Conservation (phyloP, 2,888 invertebrate species). For the Copidosoma aretas region DNA sequence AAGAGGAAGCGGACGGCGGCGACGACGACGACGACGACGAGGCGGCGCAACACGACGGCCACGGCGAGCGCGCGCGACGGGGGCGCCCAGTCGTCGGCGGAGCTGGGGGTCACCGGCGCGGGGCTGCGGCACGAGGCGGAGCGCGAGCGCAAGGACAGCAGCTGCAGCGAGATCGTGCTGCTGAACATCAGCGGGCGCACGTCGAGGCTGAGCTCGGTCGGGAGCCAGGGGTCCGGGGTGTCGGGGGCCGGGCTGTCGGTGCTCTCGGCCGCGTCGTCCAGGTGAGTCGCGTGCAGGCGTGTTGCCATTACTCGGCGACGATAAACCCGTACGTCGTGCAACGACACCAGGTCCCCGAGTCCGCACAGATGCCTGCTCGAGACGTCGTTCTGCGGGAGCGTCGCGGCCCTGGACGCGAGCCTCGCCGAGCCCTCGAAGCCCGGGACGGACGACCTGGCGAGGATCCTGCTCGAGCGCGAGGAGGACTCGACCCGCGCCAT, state of each 20-base stretch:
- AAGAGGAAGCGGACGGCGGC: too few relatives aligned
- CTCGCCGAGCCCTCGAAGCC: constrained; percentile 62
- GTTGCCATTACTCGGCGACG: too few relatives aligned
- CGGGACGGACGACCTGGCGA: constrained; percentile 68
- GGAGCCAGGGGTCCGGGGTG: constrained; percentile 76
- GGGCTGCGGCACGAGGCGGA: constrained; percentile 64
- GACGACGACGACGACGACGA: too few relatives aligned
- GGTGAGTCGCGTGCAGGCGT: constrained; percentile 50
- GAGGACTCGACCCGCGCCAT: constrained; percentile 72
- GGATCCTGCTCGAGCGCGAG: constrained; percentile 68
- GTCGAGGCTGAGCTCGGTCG: constrained; percentile 81
- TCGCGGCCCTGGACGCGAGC: constrained; percentile 67
- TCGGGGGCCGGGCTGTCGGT: constrained; percentile 61
- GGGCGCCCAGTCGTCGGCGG: constrained; percentile 58
- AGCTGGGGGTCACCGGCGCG: constrained; percentile 59
- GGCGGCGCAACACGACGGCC: too few relatives aligned
- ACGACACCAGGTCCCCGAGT: constrained; percentile 73
- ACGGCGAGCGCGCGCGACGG: constrained; percentile 52
- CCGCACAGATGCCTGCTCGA: constrained; percentile 91
- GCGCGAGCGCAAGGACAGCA: constrained; percentile 75
- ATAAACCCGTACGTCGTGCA: too few relatives aligned
- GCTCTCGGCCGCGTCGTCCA: constrained; percentile 58
- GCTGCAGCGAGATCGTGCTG: constrained; percentile 78
- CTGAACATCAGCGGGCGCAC: constrained; percentile 77
- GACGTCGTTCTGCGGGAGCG: constrained; percentile 89